These are phyloP conservation scores for Lophochroa leadbeateri DNA, from an alignment of 2,113 vertebrate species.

Conservation along the genomic window DNA sequence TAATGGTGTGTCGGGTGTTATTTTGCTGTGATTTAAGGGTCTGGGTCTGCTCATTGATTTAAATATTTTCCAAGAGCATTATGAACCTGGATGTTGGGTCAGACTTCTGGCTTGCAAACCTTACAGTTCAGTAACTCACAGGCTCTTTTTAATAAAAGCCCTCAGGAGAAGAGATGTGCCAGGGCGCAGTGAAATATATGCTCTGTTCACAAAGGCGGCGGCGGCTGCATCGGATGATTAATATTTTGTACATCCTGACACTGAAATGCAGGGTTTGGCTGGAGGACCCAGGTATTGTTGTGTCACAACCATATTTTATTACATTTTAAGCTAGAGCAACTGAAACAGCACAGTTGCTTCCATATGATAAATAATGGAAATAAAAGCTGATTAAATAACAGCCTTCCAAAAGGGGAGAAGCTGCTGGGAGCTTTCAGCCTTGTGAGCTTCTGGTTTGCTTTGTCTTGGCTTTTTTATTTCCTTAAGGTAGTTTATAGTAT, in stretches of 20 bases:
- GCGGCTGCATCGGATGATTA: slow-evolving; percentile 12
- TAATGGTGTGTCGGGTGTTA: not conserved
- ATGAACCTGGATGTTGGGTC: slow-evolving; percentile 30
- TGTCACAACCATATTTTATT: slow-evolving; percentile 12
- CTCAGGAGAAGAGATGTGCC: slow-evolving; percentile 22
- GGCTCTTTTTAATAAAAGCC: slow-evolving; percentile 54
- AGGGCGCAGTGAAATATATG: slow-evolving; percentile 39
- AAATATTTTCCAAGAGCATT: slow-evolving; percentile 54
- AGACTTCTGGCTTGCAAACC: slow-evolving; percentile 20
- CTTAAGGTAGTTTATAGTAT: not conserved
- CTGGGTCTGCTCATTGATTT: not conserved
- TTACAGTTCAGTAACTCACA: slow-evolving; percentile 44
- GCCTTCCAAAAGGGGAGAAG: not conserved
- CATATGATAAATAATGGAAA: slow-evolving; percentile 49
- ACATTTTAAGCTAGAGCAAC: not conserved
- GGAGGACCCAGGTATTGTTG: not conserved
- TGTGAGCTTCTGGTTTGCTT: slow-evolving; percentile 27
- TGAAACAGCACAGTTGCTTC: not conserved
- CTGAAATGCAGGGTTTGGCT: not conserved
- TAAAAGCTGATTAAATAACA: slow-evolving; percentile 64
- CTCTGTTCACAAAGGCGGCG: not conserved
- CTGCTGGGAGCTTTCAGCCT: slow-evolving; percentile 2
- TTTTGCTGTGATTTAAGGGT: slow-evolving; percentile 43
- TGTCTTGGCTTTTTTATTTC: not conserved
- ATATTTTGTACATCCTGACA: slow-evolving; percentile 32